Base-by-base conservation (phyloP, 1,140 invertebrate genomes). In the Conopomorpha cramerella region DNA sequence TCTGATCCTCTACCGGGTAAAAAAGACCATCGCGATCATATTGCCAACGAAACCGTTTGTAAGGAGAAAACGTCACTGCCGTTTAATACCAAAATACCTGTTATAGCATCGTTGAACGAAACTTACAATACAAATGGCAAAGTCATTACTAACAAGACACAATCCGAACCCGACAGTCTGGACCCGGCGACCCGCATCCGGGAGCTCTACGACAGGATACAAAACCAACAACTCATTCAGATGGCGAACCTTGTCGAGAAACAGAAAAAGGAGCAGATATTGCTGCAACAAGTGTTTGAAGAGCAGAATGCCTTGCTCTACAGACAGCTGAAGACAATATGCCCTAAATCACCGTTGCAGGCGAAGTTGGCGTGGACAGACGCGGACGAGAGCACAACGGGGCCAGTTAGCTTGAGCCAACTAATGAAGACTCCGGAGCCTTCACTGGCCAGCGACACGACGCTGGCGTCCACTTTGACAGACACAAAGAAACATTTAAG, bases 241-340 rank as follows among this genome's bases (percentile, higher is more conserved):
- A 82, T 85, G 80, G 55, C 61, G 0, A 78, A 72, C 23, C 45
- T 86, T 29, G 60, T 84, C 2, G 73, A 78, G 32, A 80, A 81
- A 23, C 83, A 86, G 45, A 78, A 80, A 36, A 74, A 65, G 8
- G 83, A 85, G 45, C 82, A 84, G 44, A 49, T 74, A 11, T 50
- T 78, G 2, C 58, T 86, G 27, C 80, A 83, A 43, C 74, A 84
- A 43, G 72, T 81, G 17, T 85, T 85, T 51, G 80, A 84, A 36
- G 80, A 80, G 27, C 83, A 85, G 43, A 83, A 84, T 41, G 71
- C 76, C 38, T 55, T 81, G 35, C 46, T 85, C 12, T 60, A 83
- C 27, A 68, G 63, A 10, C 81, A 84, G 42, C 68, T 85, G 18
- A 79, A 79, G 48, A 81, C 77, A n/a, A 71, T 76, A 16, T 64